These are phyloP conservation scores for Drosophila austrosaltans DNA, from an alignment of 2,888 invertebrate genomes.

Conservation along the genomic window DNA sequence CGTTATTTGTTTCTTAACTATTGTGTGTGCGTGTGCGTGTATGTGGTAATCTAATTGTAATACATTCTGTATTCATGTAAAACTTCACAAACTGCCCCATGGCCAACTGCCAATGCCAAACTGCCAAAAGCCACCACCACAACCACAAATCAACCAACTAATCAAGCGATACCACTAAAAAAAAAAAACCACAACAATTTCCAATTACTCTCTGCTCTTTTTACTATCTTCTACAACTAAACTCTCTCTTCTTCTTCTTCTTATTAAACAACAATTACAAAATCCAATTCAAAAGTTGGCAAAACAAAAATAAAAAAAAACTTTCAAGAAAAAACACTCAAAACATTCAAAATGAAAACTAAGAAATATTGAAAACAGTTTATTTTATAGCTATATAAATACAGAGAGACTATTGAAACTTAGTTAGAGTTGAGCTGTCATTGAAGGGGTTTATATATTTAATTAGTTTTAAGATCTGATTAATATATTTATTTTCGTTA, in stretches of 20 bases:
- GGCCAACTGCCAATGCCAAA: constrained; percentile 11
- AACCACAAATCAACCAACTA: background rate
- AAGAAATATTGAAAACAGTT: no score
- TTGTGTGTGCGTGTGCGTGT: constrained; percentile 47
- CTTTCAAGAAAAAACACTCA: constrained; percentile 4
- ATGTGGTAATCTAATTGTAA: constrained; percentile 56
- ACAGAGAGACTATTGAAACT: background rate
- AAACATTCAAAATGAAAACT: background rate
- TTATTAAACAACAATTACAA: constrained; percentile 20
- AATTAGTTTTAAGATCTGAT: constrained; percentile 15
- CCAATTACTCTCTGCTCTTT: constrained; percentile 37
- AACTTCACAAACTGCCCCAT: constrained; percentile 18
- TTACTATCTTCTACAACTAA: constrained; percentile 10
- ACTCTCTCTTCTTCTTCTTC: constrained; percentile 18
- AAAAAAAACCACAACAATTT: constrained; percentile 40
- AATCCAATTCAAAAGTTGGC: background rate
- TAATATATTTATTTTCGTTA: constrained; percentile 32
- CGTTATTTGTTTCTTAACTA: constrained; percentile 45
- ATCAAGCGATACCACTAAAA: constrained; percentile 26
- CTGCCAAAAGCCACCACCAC: constrained; percentile 5
- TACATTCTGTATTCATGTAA: constrained; percentile 55
- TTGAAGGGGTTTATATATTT: constrained; percentile 8
- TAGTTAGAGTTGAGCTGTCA: background rate
- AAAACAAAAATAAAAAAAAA: background rate
- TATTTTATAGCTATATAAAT: background rate